These are phyloP conservation scores for Galeopterus variegatus DNA, from an alignment of 2,113 vertebrate genomes.

Conservation along the genomic window DNA sequence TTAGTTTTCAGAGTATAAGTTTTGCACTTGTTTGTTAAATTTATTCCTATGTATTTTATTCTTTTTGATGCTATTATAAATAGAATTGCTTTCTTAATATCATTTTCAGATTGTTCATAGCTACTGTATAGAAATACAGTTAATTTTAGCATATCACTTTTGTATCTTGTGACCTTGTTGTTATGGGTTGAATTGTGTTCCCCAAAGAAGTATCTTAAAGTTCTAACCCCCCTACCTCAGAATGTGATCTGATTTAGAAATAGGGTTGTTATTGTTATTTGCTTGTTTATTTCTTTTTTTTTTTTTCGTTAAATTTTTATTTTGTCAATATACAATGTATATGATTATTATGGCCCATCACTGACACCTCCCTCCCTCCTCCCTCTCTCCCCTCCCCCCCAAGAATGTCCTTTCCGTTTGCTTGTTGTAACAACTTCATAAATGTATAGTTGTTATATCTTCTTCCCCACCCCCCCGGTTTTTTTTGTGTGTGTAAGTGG, in stretches of 20 bases:
- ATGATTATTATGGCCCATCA: no score
- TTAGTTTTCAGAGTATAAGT: not conserved
- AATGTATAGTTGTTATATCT: no score
- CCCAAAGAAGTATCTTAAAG: not conserved
- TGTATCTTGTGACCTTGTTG: not conserved
- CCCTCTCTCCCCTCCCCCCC: no score
- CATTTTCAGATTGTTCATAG: slow-evolving; percentile 9
- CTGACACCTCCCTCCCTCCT: no score
- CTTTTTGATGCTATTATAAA: not conserved
- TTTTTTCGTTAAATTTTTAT: no score
- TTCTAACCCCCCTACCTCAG: not conserved
- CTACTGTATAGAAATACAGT: not conserved
- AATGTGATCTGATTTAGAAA: slow-evolving; percentile 9
- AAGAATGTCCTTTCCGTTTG: no score
- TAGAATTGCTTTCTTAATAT: not conserved
- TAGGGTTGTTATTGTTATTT: not conserved
- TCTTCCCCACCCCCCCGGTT: no score
- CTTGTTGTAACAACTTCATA: no score
- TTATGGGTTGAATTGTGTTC: not conserved
- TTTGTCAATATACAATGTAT: no score
- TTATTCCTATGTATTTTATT: not conserved
- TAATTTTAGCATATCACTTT: slow-evolving; percentile 36
- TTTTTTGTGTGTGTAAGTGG: no score
- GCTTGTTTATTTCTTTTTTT: not conserved
- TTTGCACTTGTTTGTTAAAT: not conserved